These are phyloP conservation scores for Piaya cayana DNA, from an alignment of 2,113 vertebrate species.

Conservation along the genomic window DNA sequence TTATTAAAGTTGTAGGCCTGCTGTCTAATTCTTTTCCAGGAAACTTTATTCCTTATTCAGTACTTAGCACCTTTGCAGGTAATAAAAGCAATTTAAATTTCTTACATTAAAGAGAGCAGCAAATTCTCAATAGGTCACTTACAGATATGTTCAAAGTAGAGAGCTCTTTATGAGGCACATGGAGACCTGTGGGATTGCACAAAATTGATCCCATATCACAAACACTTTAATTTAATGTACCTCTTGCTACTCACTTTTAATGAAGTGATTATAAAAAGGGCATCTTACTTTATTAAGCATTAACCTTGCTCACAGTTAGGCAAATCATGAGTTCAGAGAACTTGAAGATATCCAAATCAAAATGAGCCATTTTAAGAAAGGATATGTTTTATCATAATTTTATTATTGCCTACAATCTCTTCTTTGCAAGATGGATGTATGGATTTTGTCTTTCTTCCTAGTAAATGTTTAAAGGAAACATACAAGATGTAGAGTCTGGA, in stretches of 20 bases:
- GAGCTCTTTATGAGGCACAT: constrained; percentile 49
- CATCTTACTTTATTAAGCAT: constrained; percentile 59
- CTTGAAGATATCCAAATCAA: background rate
- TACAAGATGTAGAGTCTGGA: background rate
- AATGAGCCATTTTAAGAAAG: background rate
- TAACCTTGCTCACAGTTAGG: constrained; percentile 60
- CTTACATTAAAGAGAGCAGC: constrained; percentile 50
- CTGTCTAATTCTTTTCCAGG: background rate
- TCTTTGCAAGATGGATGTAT: background rate
- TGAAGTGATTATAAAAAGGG: constrained; percentile 66
- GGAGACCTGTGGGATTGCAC: constrained; percentile 36
- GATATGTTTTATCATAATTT: background rate
- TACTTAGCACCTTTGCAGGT: constrained; percentile 18
- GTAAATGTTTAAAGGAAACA: background rate
- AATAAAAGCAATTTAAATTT: constrained; percentile 54
- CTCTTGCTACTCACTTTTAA: constrained; percentile 59
- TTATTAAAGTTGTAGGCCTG: background rate
- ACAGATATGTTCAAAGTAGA: constrained; percentile 27
- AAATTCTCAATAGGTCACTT: constrained; percentile 60
- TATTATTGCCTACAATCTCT: background rate
- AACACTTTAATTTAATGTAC: constrained; percentile 65
- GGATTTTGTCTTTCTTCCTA: background rate
- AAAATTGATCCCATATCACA: constrained; percentile 63
- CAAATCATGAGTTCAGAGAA: constrained; percentile 43
- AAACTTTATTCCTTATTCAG: constrained; percentile 16